Evolutionary conservation across 1,140 invertebrate species (phyloP).

Genomic region (Oryctes rhinoceros): DNA sequence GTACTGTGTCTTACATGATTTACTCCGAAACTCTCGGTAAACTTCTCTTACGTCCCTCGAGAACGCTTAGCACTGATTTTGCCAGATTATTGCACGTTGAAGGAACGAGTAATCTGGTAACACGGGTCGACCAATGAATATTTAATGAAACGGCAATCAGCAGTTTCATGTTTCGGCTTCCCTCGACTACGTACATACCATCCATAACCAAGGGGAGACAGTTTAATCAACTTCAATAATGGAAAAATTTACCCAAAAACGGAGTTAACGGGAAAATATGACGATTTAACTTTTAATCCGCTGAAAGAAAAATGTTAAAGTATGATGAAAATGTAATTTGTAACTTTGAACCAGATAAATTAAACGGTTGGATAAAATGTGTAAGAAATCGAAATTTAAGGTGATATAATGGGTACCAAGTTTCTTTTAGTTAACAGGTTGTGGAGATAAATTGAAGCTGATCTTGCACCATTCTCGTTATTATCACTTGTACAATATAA

Average conservation of each 20-base stretch:
- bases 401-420: too few species aligned
- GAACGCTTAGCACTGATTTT: neutral
- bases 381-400: too few species aligned
- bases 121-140: neutral
- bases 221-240: slow-evolving; percentile 24
- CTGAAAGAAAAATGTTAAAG: neutral
- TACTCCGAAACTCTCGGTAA: neutral
- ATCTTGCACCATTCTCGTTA: too few species aligned
- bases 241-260: neutral
- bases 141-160: slow-evolving; percentile 29
- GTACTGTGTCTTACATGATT: neutral
- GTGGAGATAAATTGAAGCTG: too few species aligned
- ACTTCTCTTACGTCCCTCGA: neutral
- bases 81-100: slow-evolving; percentile 23
- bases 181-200: neutral
- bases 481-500: too few species aligned
- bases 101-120: slow-evolving; percentile 7
- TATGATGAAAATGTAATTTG: neutral
- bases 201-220: neutral
- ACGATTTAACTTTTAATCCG: too few species aligned
- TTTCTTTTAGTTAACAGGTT: too few species aligned
- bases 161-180: neutral
- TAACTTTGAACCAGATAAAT: too few species aligned
- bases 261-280: neutral
- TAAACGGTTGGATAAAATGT: too few species aligned